These are phyloP conservation scores for Chaetodon trifascialis DNA, from an alignment of 2,113 vertebrate genomes.

Conservation along the genomic window DNA sequence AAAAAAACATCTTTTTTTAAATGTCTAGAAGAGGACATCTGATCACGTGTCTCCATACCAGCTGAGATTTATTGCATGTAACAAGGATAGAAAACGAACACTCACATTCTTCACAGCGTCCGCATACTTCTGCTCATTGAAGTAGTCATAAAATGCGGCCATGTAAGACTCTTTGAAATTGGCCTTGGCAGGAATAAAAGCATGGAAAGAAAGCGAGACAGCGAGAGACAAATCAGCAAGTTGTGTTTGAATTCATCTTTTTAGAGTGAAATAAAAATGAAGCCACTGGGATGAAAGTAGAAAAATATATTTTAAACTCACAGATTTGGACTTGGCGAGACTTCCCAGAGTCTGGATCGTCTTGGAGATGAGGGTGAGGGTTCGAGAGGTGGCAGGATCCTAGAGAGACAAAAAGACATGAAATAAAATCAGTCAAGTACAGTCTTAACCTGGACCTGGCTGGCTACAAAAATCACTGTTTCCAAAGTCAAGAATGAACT, in stretches of 20 bases:
- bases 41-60: too few species aligned
- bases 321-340: conserved; percentile 98
- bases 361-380: conserved; percentile 97
- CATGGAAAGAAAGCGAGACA: conserved; percentile 44
- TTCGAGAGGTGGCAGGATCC: conserved; percentile 96
- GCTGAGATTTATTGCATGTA: conserved; percentile 1
- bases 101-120: conserved; percentile 98
- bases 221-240: conserved; percentile 10
- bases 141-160: conserved; percentile 97
- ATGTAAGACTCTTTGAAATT: conserved; percentile 99
- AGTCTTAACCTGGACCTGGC: neutral
- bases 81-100: conserved; percentile 38
- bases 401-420: conserved; percentile 58
- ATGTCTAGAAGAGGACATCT: neutral
- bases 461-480: neutral
- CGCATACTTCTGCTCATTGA: conserved; percentile 98
- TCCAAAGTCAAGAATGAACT: neutral
- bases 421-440: neutral
- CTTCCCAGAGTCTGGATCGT: conserved; percentile 98
- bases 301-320: conserved; percentile 78
- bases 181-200: conserved; percentile 83
- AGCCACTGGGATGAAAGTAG: neutral
- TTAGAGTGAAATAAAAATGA: neutral
- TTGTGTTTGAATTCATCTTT: neutral
- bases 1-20: neutral